phyloP scores from a whole-genome alignment of 2,113 vertebrate genomes.

The Fukomys damarensis region DNA sequence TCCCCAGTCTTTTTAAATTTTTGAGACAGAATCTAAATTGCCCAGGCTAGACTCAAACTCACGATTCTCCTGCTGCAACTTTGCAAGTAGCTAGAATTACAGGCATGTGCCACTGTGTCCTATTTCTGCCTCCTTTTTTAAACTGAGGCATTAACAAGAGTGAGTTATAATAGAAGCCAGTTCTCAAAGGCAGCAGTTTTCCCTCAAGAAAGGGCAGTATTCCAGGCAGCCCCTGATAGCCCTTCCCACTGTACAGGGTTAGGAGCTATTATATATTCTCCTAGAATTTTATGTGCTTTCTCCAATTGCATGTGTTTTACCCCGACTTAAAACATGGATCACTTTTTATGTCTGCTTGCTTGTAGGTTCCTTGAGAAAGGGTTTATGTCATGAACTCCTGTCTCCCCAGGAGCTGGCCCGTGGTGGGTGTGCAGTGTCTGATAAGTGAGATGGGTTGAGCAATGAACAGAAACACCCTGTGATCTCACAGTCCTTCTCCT shows the following conservation, averaged over 20 bases:
- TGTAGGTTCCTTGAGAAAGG: neutral
- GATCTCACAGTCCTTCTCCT: neutral
- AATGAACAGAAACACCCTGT: neutral
- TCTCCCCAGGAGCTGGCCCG: neutral
- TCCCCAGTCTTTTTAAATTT: no score
- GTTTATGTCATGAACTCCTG: neutral
- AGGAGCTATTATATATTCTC: neutral
- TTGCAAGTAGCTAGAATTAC: no score
- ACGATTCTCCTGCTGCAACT: no score
- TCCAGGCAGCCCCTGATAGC: neutral
- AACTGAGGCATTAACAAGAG: neutral
- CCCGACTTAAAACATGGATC: neutral
- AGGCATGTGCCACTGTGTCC: no score
- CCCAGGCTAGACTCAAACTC: no score
- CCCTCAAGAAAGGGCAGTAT: neutral
- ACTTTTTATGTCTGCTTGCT: neutral
- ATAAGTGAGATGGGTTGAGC: neutral
- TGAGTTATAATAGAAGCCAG: neutral
- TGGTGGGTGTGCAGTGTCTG: neutral
- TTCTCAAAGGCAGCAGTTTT: neutral
- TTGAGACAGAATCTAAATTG: no score
- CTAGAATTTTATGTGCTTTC: neutral
- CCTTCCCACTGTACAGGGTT: neutral
- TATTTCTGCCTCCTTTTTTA: neutral
- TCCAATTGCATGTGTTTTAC: neutral